phyloP scores from a whole-genome alignment of 2,113 vertebrate species.

The Sebastes fasciatus region DNA sequence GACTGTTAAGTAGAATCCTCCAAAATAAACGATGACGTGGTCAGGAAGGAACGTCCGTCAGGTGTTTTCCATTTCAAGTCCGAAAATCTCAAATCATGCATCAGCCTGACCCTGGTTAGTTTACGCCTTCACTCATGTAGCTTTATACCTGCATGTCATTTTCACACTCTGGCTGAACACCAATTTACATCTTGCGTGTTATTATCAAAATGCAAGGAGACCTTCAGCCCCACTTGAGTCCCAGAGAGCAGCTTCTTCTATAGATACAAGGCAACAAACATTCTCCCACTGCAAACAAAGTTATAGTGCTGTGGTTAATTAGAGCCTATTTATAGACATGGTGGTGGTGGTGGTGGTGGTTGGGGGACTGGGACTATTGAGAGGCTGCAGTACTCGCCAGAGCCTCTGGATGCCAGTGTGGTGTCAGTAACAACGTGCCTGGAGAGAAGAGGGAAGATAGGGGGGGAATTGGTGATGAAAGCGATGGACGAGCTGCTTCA shows the following conservation, averaged over 20 bases:
- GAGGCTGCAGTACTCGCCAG: slow-evolving; percentile 21
- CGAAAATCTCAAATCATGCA: neutral
- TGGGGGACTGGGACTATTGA: neutral
- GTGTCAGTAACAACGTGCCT: slow-evolving; percentile 62
- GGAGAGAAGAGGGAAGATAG: neutral
- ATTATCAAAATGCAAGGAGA: slow-evolving; percentile 34
- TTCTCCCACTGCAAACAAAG: slow-evolving; percentile 52
- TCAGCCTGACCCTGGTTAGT: neutral
- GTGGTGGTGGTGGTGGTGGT: neutral
- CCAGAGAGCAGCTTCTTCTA: slow-evolving; percentile 50
- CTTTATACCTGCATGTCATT: neutral
- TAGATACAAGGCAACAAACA: slow-evolving; percentile 65
- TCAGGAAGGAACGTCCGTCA: neutral
- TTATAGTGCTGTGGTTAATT: slow-evolving; percentile 63
- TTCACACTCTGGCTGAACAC: slow-evolving; percentile 1
- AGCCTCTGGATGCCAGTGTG: slow-evolving; percentile 83
- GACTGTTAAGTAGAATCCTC: neutral
- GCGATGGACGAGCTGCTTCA: slow-evolving; percentile 45
- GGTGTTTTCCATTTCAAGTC: neutral
- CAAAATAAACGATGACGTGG: neutral
- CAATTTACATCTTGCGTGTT: slow-evolving; percentile 14
- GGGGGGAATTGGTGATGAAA: slow-evolving; percentile 53
- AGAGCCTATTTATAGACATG: slow-evolving; percentile 58
- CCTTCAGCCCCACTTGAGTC: slow-evolving; percentile 21
- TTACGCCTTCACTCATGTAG: neutral